These are phyloP conservation scores for Varroa destructor DNA, from an alignment of 1,140 invertebrate genomes.

Conservation along the genomic window DNA sequence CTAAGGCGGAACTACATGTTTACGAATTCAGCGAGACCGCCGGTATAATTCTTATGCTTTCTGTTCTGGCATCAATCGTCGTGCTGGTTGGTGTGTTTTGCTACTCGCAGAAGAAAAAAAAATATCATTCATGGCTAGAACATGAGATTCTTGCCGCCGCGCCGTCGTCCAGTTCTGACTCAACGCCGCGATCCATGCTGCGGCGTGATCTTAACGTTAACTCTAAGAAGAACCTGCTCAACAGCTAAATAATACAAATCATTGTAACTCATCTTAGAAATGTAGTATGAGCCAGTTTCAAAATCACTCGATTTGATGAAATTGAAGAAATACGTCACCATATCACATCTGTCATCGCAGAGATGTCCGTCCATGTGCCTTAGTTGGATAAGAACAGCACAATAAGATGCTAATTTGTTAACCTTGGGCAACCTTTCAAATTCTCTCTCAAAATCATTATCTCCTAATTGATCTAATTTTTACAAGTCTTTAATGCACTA, in stretches of 20 bases:
- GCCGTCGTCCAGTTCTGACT: neutral
- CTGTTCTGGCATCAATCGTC: slow-evolving; percentile 1
- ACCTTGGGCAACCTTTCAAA: too few species aligned
- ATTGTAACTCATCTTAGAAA: too few species aligned
- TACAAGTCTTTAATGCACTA: too few species aligned
- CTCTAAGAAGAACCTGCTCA: slow-evolving; percentile 13
- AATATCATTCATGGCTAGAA: neutral
- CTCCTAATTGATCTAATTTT: too few species aligned
- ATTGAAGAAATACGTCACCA: too few species aligned
- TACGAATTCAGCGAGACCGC: slow-evolving; percentile 14
- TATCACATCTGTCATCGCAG: too few species aligned
- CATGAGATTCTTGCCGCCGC: slow-evolving; percentile 21
- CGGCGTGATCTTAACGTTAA: neutral
- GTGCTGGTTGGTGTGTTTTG: neutral
- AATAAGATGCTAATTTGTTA: too few species aligned
- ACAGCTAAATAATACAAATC: neutral
- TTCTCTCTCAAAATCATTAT: too few species aligned
- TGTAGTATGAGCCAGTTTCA: too few species aligned
- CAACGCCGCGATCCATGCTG: slow-evolving; percentile 12
- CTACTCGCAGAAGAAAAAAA: slow-evolving; percentile 25
- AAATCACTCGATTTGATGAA: too few species aligned
- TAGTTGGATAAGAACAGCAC: too few species aligned
- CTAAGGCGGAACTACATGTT: neutral
- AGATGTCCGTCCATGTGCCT: too few species aligned
- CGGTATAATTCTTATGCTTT: slow-evolving; percentile 5